Percentiles rank a stretch among this genome's conserved stretches.
These are phyloP conservation scores for Rhinatrema bivittatum DNA, from an alignment of 2,797 vertebrate species.

Conservation along the genomic window DNA sequence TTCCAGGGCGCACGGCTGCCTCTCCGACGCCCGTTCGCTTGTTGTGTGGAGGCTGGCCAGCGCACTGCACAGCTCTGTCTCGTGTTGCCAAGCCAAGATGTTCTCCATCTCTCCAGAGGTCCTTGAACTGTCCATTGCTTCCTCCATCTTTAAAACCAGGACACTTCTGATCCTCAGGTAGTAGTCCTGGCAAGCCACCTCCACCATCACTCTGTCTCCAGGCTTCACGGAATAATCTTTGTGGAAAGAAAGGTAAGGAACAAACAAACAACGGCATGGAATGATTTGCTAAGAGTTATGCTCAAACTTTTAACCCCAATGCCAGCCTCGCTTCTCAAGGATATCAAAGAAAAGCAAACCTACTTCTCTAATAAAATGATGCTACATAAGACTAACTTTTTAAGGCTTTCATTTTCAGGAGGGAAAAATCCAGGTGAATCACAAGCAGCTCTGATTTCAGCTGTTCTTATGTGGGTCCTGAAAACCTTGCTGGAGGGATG, in stretches of 20 bases:
- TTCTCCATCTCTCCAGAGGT: constrained; percentile 6
- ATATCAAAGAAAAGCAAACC: too few species aligned
- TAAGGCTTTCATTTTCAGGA: too few species aligned
- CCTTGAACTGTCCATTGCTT: constrained; percentile 38
- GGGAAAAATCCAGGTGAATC: too few species aligned
- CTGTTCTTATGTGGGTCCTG: too few species aligned
- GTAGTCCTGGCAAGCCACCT: constrained; percentile 81
- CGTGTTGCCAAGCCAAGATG: constrained; percentile 45
- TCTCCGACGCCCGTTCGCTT: constrained; percentile 26
- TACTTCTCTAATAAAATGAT: too few species aligned
- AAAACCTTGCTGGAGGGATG: too few species aligned
- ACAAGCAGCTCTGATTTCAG: too few species aligned
- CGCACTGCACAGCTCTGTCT: constrained; percentile 83
- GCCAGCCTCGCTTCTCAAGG: too few species aligned
- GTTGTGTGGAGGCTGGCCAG: constrained; percentile 81
- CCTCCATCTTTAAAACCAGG: constrained; percentile 47
- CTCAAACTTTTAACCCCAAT: too few species aligned
- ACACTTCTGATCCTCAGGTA: constrained; percentile 81
- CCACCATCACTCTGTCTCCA: constrained; percentile 71
- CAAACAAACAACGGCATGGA: not conserved
- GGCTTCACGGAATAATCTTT: constrained; percentile 68
- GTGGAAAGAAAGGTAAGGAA: constrained; percentile 10
- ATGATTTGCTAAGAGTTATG: too few species aligned
- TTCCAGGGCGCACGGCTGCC: constrained; percentile 71
- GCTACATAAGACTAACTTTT: too few species aligned